Evolutionary conservation across 2,888 invertebrate species (phyloP), one percentile per base, ranked within the genome.

Genomic region (Chrysopilus asiliformis): DNA sequence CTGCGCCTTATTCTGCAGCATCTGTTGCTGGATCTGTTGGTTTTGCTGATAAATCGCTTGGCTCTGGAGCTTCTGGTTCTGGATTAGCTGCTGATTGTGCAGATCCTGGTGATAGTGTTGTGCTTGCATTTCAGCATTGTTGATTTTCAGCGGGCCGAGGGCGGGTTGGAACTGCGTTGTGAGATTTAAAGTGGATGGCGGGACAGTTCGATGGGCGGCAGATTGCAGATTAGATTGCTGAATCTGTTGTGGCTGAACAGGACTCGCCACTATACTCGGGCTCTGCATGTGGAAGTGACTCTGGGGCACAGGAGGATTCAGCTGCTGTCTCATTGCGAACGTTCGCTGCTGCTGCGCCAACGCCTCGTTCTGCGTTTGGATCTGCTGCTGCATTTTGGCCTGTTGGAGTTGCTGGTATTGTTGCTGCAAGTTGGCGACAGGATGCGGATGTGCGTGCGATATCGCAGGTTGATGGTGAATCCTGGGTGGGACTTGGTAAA

Each of bases 341-440:
- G 73, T 74, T 41, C 74, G 69, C 46, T 74, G 74, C 51, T 74
- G 74, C 45, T 72, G 70, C 60, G 71, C 69, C 47, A 69, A 66
- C 16, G 74, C 74, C 50, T 74, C 74, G 47, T 68, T 74, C 45
- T 74, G 74, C 44, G 74, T 74, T 45, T 70, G 71, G 50, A 74
- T 56, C 52, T 74, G 74, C 25, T 71, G 72, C 47, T 74, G 72
- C 45, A 74, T 53, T 55, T 74, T 74, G 63, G 74, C 72, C 53
- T 74, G 72, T 49, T 74, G 74, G 45, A 74, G 60, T 55, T 74
- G 73, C 47, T 71, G 73, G 44, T 74, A 74, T 49, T 74, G 73
- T 45, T 68, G 65, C 46, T 72, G 64, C 47, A 73, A 54, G 9
- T 53, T 52, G 10, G 53, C 49, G 2, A 56, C 52, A 8, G 58